A percentile compares a stretch with the other conserved stretches of the same genome.
Conservation (phyloP, 2,113 vertebrate genomes). For the Pampusana beccarii region DNA sequence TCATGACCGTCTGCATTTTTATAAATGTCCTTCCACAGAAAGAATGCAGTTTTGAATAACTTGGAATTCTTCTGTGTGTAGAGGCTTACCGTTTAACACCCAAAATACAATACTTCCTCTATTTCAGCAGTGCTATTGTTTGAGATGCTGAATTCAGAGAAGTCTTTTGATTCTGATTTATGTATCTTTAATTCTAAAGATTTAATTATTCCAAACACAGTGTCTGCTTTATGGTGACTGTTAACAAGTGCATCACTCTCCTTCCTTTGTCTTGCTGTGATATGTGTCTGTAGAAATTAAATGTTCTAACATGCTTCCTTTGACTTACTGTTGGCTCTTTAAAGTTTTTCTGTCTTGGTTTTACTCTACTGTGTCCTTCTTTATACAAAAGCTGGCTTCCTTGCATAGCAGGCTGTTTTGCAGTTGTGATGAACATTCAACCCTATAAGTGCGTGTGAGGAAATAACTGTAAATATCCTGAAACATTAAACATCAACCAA, state of each 20-base stretch:
- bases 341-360: background rate
- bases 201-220: background rate
- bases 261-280: background rate
- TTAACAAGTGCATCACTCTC: background rate
- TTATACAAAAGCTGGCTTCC: background rate
- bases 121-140: background rate
- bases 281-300: background rate
- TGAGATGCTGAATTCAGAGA: background rate
- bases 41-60: background rate
- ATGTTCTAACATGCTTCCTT: background rate
- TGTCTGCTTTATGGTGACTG: background rate
- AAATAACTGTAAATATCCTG: background rate
- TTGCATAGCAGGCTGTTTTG: background rate
- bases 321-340: background rate
- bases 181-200: background rate
- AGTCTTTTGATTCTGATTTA: background rate
- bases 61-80: background rate
- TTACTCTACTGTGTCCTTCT: background rate
- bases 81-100: background rate
- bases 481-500: rapidly evolving
- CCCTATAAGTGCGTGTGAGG: rapidly evolving
- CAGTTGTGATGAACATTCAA: background rate
- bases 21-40: background rate
- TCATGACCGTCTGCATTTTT: slow-evolving; percentile 10
- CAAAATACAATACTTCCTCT: background rate